These are phyloP conservation scores for Rugalucina vietnamica DNA, from an alignment of 2,888 invertebrate species.

Conservation along the genomic window DNA sequence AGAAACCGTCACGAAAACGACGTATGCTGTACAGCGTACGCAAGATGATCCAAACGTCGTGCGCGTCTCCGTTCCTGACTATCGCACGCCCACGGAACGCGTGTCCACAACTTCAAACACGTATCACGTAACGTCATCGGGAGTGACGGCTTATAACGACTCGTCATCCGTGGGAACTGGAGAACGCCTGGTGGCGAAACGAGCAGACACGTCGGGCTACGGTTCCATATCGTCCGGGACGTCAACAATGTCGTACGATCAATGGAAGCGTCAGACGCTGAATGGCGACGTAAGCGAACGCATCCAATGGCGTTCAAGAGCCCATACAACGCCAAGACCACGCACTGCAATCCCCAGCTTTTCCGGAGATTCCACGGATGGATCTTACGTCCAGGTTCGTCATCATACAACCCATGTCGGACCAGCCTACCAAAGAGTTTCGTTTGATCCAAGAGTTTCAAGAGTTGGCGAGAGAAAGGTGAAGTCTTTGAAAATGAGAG, in stretches of 20 bases:
- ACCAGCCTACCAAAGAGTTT: conserved; percentile 35
- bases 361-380: conserved; percentile 30
- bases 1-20: conserved; percentile 15
- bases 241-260: conserved; percentile 52
- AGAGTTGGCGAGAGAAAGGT: conserved; percentile 36
- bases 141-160: too few species aligned
- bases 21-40: conserved; percentile 14
- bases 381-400: conserved; percentile 38
- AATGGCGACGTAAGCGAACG: conserved; percentile 48
- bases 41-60: neutral
- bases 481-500: conserved; percentile 41
- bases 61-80: conserved; percentile 55
- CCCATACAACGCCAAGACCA: conserved; percentile 24
- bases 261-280: conserved; percentile 52
- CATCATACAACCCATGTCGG: conserved; percentile 35
- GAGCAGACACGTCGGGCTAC: conserved; percentile 20
- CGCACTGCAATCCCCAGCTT: conserved; percentile 49
- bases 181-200: conserved; percentile 14
- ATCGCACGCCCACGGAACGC: conserved; percentile 39
- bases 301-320: conserved; percentile 55
- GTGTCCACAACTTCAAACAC: neutral
- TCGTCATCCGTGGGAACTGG: neutral
- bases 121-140: neutral
- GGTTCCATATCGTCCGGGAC: conserved; percentile 12
- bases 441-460: conserved; percentile 44